phyloP scores from a whole-genome alignment of 2,113 vertebrate genomes.

The Hemichromis elongatus region DNA sequence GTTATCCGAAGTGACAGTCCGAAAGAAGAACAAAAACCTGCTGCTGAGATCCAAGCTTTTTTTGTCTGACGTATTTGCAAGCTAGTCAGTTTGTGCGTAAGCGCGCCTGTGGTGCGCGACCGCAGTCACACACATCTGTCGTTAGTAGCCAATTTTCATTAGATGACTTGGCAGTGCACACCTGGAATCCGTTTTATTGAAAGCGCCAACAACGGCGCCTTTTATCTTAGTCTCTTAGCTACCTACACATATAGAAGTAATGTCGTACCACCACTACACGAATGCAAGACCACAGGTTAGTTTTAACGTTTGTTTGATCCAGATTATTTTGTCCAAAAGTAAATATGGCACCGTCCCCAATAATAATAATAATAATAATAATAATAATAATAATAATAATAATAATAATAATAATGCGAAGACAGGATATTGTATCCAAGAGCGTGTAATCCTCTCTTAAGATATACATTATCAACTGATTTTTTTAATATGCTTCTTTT shows the following conservation, averaged over 20 bases:
- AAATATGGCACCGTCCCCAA: not conserved
- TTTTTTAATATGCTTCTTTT: not conserved
- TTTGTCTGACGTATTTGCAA: not conserved
- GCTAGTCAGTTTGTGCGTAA: not conserved
- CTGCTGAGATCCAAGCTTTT: not conserved
- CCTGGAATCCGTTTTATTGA: slow-evolving; percentile 21
- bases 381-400: too few species aligned
- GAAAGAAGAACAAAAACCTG: slow-evolving; percentile 30
- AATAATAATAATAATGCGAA: too few species aligned
- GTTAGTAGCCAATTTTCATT: slow-evolving; percentile 4
- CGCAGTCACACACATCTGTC: not conserved
- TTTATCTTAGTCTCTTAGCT: not conserved
- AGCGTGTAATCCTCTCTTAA: not conserved
- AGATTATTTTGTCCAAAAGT: not conserved
- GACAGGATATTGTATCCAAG: not conserved
- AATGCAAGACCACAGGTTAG: slow-evolving; percentile 1
- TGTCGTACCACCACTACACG: slow-evolving; percentile 3
- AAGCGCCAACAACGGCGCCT: not conserved
- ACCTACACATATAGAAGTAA: not conserved
- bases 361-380: too few species aligned
- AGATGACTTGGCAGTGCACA: not conserved
- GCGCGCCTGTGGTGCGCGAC: not conserved
- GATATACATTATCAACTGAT: not conserved
- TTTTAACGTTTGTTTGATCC: not conserved
- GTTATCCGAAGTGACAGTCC: slow-evolving; percentile 40